These are phyloP conservation scores for Pinctada fucata DNA, from an alignment of 2,888 invertebrate species.

Conservation along the genomic window DNA sequence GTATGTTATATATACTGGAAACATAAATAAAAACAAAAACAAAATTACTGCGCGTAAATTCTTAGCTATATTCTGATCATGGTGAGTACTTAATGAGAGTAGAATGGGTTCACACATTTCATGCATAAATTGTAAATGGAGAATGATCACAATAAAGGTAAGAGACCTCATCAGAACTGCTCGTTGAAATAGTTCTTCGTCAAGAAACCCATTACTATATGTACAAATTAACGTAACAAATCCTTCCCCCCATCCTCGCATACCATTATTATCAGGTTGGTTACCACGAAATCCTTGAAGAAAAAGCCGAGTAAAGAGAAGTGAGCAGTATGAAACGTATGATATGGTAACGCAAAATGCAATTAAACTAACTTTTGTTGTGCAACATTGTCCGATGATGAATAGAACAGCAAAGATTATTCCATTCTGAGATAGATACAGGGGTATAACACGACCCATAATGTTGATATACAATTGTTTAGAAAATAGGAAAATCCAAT, in stretches of 20 bases:
- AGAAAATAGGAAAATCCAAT: too few species aligned
- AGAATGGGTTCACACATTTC: constrained; percentile 79
- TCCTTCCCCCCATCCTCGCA: constrained; percentile 79
- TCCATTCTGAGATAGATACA: too few species aligned
- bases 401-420: too few species aligned
- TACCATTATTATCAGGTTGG: constrained; percentile 69
- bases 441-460: too few species aligned
- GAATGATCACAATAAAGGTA: too few species aligned
- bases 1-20: constrained; percentile 77
- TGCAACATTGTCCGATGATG: constrained; percentile 75
- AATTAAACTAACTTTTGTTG: constrained; percentile 78
- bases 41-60: constrained; percentile 76
- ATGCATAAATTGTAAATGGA: constrained; percentile 77
- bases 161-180: too few species aligned
- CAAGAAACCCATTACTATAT: constrained; percentile 77
- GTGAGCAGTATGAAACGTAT: constrained; percentile 76
- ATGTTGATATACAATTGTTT: too few species aligned
- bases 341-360: constrained; percentile 79
- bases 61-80: constrained; percentile 69
- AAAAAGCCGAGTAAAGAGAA: constrained; percentile 75
- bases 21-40: constrained; percentile 75
- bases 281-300: constrained; percentile 74
- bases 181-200: too few species aligned
- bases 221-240: constrained; percentile 79
- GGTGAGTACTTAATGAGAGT: constrained; percentile 78